These are phyloP conservation scores for Kryptopterus vitreolus DNA, from an alignment of 2,797 vertebrate genomes.

Conservation along the genomic window DNA sequence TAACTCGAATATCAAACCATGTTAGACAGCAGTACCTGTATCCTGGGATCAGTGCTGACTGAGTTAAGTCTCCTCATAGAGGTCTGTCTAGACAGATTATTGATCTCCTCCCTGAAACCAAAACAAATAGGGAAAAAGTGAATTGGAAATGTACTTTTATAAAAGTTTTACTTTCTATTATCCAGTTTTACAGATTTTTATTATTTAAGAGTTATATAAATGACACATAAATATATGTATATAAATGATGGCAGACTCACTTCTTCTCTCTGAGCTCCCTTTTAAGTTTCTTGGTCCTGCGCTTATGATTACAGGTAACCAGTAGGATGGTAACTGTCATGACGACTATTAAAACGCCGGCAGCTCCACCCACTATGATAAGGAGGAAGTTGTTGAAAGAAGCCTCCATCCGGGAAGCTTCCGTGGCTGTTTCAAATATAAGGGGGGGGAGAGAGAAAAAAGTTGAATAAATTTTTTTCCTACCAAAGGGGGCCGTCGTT, in stretches of 20 bases:
- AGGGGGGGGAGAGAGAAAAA: background rate
- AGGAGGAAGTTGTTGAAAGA: slow-evolving; percentile 69
- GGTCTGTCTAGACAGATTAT: slow-evolving; percentile 72
- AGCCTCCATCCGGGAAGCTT: background rate
- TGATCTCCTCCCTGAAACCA: slow-evolving; percentile 72
- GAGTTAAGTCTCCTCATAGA: slow-evolving; percentile 79
- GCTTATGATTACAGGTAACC: slow-evolving; percentile 79
- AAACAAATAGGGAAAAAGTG: slow-evolving; percentile 9
- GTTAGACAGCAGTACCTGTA: slow-evolving; percentile 61
- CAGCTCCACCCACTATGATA: slow-evolving; percentile 75
- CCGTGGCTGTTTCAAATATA: background rate
- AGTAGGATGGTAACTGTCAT: slow-evolving; percentile 77
- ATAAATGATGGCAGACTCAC: slow-evolving; percentile 69
- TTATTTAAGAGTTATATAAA: background rate
- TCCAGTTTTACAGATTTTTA: background rate
- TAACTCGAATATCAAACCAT: background rate
- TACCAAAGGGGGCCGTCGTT: slow-evolving; percentile 62
- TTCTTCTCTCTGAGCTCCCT: slow-evolving; percentile 74
- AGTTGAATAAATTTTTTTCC: background rate
- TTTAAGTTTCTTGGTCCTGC: slow-evolving; percentile 78
- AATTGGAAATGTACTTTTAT: background rate
- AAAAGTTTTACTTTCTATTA: background rate
- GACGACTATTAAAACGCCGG: slow-evolving; percentile 73
- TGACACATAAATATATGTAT: too few relatives aligned
- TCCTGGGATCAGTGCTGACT: slow-evolving; percentile 69